phyloP scores from a whole-genome alignment of 2,888 invertebrate genomes.

The Tiliacea citrago region DNA sequence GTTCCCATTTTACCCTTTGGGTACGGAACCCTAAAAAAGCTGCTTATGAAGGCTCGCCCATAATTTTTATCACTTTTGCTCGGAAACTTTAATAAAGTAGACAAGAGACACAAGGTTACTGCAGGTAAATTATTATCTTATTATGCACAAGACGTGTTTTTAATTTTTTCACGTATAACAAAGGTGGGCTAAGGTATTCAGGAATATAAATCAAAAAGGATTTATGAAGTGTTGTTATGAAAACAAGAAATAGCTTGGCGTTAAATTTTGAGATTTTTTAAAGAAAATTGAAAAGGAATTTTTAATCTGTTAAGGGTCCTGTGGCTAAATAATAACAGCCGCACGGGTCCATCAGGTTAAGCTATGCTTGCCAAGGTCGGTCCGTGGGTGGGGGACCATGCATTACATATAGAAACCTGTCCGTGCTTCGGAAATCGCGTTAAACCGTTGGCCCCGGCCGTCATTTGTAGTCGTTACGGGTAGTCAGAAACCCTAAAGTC shows the following conservation, averaged over 20 bases:
- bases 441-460: too few species aligned
- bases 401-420: too few species aligned
- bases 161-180: conserved; percentile 77
- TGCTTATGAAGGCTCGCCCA: conserved; percentile 75
- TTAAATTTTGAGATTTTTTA: conserved; percentile 29
- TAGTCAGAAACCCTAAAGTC: too few species aligned
- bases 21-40: too few species aligned
- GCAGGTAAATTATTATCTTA: conserved; percentile 84
- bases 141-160: conserved; percentile 81
- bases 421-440: too few species aligned
- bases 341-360: too few species aligned
- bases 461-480: too few species aligned
- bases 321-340: too few species aligned
- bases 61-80: conserved; percentile 87
- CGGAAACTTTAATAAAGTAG: conserved; percentile 86
- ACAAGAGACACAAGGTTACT: conserved; percentile 74
- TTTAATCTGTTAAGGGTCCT: background rate
- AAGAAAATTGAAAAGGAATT: conserved; percentile 13
- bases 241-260: conserved; percentile 40
- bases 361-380: too few species aligned
- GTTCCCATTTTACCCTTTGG: too few species aligned
- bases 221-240: conserved; percentile 63
- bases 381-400: too few species aligned
- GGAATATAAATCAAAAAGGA: conserved; percentile 59
- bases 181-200: conserved; percentile 45